Base-by-base conservation (phyloP, 1,140 invertebrate species). In the Panulirus ornatus region DNA sequence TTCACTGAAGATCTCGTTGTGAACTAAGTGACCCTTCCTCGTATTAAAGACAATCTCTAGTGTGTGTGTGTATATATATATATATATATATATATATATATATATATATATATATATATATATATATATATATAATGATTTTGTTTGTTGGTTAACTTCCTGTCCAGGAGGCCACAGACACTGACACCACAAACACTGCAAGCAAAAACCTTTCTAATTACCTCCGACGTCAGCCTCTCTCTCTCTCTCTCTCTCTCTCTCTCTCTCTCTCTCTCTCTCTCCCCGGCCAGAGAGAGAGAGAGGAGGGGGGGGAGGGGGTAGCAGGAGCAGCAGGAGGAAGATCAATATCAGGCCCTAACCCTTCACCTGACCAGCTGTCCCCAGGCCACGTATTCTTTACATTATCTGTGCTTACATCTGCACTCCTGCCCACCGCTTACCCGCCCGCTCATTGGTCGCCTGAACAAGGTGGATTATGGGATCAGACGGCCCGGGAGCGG, bases 351-450 rank as follows among this genome's bases (percentile, higher is more conserved):
- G 27, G n/a, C 47, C 38, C 14, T 42, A 54, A 19, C 58, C 86
- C 86, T 88, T 88, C 86, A 88, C 86, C 86, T 88, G 86, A 30
- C 58, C 86, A 79, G 38, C 78, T 51, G 78, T 70, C 44, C 58
- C 40, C 34, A 38, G 42, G 40, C 79, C 36, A 71, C 36, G 36
- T 54, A 73, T 88, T 82, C 86, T 88, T 83, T n/a, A 82, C 78
- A 82, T 82, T 88, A 83, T 88, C 87, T n/a, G 19, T 40, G 58
- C 66, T 82, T 82, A 82, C 87, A 88, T 88, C 78, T 88, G 66
- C 85, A 81, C 85, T 70, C 85, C 40, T 70, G 75, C 19, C 73
- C 51, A 71, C 84, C 84, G 36, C 85, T 78, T 11, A 63, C 86
- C 86, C 27, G 30, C 54, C 36, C 66, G 16, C 87, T 71, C 66